These are phyloP conservation scores for Nothoprocta pentlandii DNA, from an alignment of 2,113 vertebrate genomes.

Conservation along the genomic window DNA sequence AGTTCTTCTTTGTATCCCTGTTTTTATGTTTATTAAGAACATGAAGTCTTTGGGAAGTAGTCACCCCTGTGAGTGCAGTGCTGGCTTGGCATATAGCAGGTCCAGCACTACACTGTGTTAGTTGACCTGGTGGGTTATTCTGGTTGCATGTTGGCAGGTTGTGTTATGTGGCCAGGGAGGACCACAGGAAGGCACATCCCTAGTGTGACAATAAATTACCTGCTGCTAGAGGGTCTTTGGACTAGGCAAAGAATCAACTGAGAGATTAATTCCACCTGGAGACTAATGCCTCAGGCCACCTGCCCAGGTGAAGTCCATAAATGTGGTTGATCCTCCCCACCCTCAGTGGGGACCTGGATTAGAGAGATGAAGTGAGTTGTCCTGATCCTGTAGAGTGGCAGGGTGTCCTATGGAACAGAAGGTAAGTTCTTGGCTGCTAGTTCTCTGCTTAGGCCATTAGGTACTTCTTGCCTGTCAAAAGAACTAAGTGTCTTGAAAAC, in stretches of 20 bases:
- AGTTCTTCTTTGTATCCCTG: neutral
- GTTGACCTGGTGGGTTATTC: neutral
- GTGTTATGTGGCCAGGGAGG: fast-evolving
- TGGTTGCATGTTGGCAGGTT: fast-evolving
- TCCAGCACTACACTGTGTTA: fast-evolving
- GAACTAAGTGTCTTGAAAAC: conserved; percentile 19
- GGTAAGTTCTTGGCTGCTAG: neutral
- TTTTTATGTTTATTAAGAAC: neutral
- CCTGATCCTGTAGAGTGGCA: neutral
- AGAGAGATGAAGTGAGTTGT: neutral
- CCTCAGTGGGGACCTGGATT: neutral
- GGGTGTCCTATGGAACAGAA: neutral
- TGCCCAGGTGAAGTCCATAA: neutral
- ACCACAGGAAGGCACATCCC: neutral
- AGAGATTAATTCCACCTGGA: neutral
- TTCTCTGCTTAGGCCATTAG: neutral
- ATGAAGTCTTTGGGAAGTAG: neutral
- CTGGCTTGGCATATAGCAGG: neutral
- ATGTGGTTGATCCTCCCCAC: neutral
- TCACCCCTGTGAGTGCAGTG: neutral
- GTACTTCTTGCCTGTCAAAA: conserved; percentile 25
- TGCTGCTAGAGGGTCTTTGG: neutral
- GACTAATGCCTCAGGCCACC: neutral
- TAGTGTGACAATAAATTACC: neutral
- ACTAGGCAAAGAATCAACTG: neutral